phyloP scores from a whole-genome alignment of 2,888 invertebrate genomes.

The Eupelmus urozonus region DNA sequence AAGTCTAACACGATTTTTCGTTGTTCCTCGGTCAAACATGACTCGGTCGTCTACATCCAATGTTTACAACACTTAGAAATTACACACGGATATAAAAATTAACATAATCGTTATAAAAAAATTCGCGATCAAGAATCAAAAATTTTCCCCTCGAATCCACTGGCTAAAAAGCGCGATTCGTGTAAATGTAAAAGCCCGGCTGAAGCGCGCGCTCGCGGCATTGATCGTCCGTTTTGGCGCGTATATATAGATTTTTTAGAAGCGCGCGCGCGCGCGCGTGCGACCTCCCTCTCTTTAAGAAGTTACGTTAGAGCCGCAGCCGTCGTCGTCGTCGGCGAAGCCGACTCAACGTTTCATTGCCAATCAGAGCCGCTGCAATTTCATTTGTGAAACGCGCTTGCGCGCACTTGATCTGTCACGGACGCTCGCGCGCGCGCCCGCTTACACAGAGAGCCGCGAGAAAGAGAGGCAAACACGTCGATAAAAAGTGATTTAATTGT shows the following conservation, averaged over 20 bases:
- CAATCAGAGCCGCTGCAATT: conserved; percentile 37
- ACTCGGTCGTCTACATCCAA: too few relatives aligned
- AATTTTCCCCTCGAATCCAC: too few relatives aligned
- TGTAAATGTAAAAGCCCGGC: too few relatives aligned
- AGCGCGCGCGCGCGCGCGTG: conserved; percentile 2
- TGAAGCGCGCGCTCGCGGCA: not conserved
- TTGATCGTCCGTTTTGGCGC: too few relatives aligned
- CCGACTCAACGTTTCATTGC: conserved; percentile 46
- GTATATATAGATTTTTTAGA: not conserved
- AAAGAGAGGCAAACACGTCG: conserved; percentile 7
- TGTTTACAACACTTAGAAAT: too few relatives aligned
- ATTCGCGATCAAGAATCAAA: too few relatives aligned
- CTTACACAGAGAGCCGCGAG: conserved; percentile 3
- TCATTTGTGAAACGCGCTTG: conserved; percentile 34
- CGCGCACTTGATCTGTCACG: conserved; percentile 27
- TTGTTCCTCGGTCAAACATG: too few relatives aligned
- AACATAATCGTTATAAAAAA: too few relatives aligned
- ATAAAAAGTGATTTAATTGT: conserved; percentile 56
- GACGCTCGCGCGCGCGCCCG: not conserved
- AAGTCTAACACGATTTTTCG: too few relatives aligned
- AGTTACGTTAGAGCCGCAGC: not conserved
- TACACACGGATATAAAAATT: too few relatives aligned
- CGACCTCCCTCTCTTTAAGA: not conserved
- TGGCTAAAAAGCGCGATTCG: too few relatives aligned
- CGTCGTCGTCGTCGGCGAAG: conserved; percentile 7